phyloP scores from a whole-genome alignment of 2,797 vertebrate species.

The Anniella stebbinsi region DNA sequence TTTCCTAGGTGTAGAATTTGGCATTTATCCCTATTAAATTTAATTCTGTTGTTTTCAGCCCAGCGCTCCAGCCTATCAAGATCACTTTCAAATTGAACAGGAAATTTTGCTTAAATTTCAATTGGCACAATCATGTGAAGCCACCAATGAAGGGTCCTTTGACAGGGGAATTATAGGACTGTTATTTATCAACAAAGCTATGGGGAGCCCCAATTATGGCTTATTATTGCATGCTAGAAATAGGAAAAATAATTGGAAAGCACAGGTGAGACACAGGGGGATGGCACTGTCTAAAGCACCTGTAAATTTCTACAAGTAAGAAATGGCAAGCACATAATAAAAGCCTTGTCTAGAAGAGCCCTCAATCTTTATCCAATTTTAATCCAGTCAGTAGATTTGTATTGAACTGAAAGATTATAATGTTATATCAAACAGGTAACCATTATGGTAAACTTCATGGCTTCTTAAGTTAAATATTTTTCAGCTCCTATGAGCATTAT shows the following conservation, averaged over 20 bases:
- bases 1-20: no score
- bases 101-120: background rate
- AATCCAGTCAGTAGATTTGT: background rate
- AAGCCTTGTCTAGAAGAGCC: no score
- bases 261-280: no score
- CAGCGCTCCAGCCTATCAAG: no score
- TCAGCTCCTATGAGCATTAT: conserved; percentile 18
- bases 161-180: no score
- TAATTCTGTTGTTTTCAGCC: no score
- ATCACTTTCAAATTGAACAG: background rate
- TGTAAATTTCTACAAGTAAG: no score
- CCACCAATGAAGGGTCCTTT: background rate
- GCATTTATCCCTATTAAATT: no score
- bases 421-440: background rate
- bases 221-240: background rate
- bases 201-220: background rate
- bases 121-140: background rate
- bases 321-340: no score
- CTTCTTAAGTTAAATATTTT: conserved; percentile 17
- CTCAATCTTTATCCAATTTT: background rate
- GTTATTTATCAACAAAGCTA: background rate
- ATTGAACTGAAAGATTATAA: background rate
- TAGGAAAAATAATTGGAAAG: no score
- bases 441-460: background rate
- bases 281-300: no score